Evolutionary conservation across 1,140 invertebrate species (phyloP).

Genomic region (Papilio polytes): DNA sequence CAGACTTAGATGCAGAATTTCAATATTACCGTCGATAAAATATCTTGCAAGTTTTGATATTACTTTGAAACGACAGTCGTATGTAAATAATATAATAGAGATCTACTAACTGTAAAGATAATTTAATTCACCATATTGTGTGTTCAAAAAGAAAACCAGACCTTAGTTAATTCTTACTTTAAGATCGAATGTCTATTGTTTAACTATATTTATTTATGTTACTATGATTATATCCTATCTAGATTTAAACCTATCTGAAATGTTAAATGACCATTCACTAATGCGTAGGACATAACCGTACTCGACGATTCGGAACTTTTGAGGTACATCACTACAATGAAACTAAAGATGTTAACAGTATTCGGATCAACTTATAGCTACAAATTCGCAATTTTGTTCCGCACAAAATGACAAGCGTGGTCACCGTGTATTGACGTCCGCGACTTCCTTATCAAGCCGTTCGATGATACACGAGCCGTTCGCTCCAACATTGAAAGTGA

Average conservation of each 20-base stretch:
- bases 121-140: not conserved
- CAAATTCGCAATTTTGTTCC: not conserved
- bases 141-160: too few species aligned
- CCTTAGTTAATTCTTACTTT: too few species aligned
- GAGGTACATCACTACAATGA: too few species aligned
- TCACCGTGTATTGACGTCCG: slow-evolving; percentile 53
- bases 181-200: too few species aligned
- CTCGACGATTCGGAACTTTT: too few species aligned
- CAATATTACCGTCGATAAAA: slow-evolving; percentile 9
- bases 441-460: slow-evolving; percentile 61
- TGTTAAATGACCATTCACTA: too few species aligned
- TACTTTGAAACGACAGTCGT: not conserved
- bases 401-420: slow-evolving; percentile 28
- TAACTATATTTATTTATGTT: too few species aligned
- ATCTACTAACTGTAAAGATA: not conserved
- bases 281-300: too few species aligned
- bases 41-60: not conserved
- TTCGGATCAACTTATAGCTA: not conserved
- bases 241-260: too few species aligned
- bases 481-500: slow-evolving; percentile 65
- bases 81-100: not conserved
- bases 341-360: not conserved
- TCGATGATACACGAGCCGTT: slow-evolving; percentile 47
- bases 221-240: too few species aligned
- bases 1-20: slow-evolving; percentile 16